Evolutionary conservation across 2,888 invertebrate genomes (phyloP).

Genomic region (Chydorus sphaericus): DNA sequence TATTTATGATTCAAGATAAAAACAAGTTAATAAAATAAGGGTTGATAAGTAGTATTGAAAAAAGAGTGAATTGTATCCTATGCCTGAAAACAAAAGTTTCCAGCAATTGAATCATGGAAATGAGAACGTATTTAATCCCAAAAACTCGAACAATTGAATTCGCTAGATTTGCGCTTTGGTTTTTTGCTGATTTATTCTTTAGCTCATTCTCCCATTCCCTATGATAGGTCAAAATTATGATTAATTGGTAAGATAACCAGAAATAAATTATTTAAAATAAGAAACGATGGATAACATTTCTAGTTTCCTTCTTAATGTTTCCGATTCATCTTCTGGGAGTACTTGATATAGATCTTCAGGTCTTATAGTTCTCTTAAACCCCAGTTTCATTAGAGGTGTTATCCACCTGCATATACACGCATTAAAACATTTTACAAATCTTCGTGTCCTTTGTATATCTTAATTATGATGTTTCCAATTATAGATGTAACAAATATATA

Average conservation of each 20-base stretch:
- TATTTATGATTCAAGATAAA: not conserved
- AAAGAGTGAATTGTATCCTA: conserved; percentile 23
- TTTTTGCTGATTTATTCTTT: conserved; percentile 25
- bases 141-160: conserved; percentile 34
- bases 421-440: not conserved
- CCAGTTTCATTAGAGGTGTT: conserved; percentile 56
- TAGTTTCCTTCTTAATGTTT: conserved; percentile 46
- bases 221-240: conserved; percentile 3
- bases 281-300: conserved; percentile 46
- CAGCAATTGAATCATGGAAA: conserved; percentile 31
- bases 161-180: conserved; percentile 35
- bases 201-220: conserved; percentile 45
- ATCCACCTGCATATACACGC: conserved; percentile 49
- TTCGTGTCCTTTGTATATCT: not conserved
- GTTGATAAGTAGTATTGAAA: no score
- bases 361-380: conserved; percentile 52
- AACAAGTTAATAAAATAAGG: not conserved
- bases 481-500: no score
- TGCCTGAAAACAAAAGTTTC: conserved; percentile 30
- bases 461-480: no score
- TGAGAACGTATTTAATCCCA: conserved; percentile 30
- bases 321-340: conserved; percentile 51
- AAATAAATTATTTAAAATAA: no score
- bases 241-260: not conserved
- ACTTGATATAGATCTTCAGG: conserved; percentile 58